Percentiles rank a stretch among this genome's conserved stretches.
Evolutionary conservation across 1,140 invertebrate species (phyloP).

Genomic region (Bombus consobrinus): DNA sequence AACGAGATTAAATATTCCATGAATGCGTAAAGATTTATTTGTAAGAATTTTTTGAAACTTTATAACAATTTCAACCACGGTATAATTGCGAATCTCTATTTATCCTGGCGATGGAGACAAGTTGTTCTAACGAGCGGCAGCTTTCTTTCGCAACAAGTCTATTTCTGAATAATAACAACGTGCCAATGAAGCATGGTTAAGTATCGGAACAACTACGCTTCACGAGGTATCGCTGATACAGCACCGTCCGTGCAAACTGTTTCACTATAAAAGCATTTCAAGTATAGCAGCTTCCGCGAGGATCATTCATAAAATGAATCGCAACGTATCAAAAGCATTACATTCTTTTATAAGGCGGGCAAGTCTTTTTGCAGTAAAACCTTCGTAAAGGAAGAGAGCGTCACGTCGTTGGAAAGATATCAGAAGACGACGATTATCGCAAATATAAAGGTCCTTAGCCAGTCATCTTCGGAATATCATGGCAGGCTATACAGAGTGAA

Average conservation of each 20-base stretch:
- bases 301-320: neutral
- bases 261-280: neutral
- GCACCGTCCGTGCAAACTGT: neutral
- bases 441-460: neutral
- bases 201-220: too few species aligned
- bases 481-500: neutral
- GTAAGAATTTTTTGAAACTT: too few species aligned
- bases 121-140: too few species aligned
- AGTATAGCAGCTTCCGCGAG: neutral
- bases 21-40: too few species aligned
- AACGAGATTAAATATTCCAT: too few species aligned
- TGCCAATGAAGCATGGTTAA: neutral
- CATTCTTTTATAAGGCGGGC: neutral
- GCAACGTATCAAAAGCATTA: constrained; percentile 12
- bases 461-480: neutral
- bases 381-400: neutral
- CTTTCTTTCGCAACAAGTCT: neutral
- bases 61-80: too few species aligned
- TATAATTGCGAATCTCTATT: neutral
- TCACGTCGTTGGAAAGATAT: neutral
- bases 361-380: neutral
- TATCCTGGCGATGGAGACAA: neutral
- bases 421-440: constrained; percentile 17
- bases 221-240: neutral
- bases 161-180: neutral